Percentiles rank a stretch among this genome's conserved stretches.
phyloP scores from a whole-genome alignment of 2,113 vertebrate species.

The Dromaius novaehollandiae region DNA sequence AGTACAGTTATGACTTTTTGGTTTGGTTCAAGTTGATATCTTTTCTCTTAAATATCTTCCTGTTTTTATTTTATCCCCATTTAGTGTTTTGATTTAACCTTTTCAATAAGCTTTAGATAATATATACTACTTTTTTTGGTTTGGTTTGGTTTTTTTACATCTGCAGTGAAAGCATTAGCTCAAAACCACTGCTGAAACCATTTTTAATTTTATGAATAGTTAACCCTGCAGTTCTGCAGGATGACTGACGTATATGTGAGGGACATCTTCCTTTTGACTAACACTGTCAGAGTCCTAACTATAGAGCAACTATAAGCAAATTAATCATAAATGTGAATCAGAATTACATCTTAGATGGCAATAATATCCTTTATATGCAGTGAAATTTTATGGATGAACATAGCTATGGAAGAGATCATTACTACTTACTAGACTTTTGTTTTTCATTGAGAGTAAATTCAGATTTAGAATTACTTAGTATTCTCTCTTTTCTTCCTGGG shows the following conservation, averaged over 20 bases:
- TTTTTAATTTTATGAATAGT: background rate
- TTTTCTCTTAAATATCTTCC: background rate
- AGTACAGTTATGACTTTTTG: background rate
- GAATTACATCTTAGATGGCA: background rate
- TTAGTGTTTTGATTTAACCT: background rate
- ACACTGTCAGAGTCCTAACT: background rate
- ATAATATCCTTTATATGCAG: background rate
- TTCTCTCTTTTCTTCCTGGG: background rate
- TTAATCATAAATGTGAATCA: background rate
- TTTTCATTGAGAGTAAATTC: background rate
- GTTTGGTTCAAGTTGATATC: background rate
- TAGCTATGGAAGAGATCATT: background rate
- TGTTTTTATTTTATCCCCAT: background rate
- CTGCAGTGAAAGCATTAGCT: background rate
- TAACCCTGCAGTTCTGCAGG: background rate
- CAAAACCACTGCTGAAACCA: background rate
- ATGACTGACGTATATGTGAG: background rate
- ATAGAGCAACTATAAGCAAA: background rate
- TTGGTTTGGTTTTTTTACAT: background rate
- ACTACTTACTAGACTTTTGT: background rate
- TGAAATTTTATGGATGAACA: background rate
- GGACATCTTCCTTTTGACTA: background rate
- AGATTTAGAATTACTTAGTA: background rate
- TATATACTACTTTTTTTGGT: accelerated
- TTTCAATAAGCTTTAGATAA: background rate